Evolutionary conservation across 2,113 vertebrate species (phyloP), one percentile per base, ranked within the genome.

Genomic region (Neodontobutis hainanensis): DNA sequence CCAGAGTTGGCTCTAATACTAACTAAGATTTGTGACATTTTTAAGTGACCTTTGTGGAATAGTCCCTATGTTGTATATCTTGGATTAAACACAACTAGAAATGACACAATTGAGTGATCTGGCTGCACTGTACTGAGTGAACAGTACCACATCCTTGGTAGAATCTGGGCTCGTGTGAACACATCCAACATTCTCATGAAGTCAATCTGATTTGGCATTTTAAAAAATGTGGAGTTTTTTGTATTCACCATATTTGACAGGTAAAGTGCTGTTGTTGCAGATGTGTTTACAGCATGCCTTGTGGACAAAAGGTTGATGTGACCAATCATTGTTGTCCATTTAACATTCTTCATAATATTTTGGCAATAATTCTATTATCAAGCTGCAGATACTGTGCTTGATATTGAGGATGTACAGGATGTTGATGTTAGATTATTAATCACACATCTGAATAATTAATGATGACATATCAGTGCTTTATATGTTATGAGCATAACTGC

Each of bases 271-370:
- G 77, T 72, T 75, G 78, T 76, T 79, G 81, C 60, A 77, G 81
- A 66, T 72, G 72, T 60, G 83, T 78, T 81, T 52, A 67, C 79
- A 77, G 86, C 80, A 82, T 89, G 86, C 83, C 88, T 89, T 85
- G 83, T 78, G 67, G 52, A 75, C 60, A 78, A 75, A 75, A n/a
- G 70, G 70, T 69, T 75, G 73, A 73, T 77, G 73, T 70, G 56
- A 83, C 61, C 68, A 64, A 53, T 78, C 56, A 49, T 51, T 65
- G 11, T 65, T 51, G 53, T 77, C 11, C 4, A 43, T 80, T 73
- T 69, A 62, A 40, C 50, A 52, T 52, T 55, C 35, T 55, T 55
- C 36, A 36, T 34, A 36, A 36, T 55, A 36, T 86, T 78, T 71
- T 81, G 80, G 85, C 84, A 90, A 89, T 88, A 88, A 88, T 77